Evolutionary conservation across 2,113 vertebrate genomes (phyloP).

Genomic region (Forbesichthys papilliferus): DNA sequence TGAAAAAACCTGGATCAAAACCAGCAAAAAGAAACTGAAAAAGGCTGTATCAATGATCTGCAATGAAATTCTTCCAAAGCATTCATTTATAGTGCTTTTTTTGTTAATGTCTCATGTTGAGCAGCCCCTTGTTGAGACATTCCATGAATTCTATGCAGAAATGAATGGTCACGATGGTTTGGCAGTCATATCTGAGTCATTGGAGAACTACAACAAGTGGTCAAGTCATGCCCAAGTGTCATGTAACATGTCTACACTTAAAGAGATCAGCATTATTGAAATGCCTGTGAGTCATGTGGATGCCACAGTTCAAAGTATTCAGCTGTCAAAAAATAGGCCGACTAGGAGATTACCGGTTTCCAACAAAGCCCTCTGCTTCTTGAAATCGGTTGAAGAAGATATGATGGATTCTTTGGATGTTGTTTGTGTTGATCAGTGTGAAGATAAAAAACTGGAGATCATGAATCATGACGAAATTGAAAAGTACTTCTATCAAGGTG

Average conservation of each 20-base stretch:
- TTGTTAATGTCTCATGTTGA: conserved; percentile 68
- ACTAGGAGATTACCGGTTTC: conserved; percentile 60
- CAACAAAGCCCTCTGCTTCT: conserved; percentile 41
- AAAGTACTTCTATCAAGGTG: conserved; percentile 73
- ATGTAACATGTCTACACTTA: conserved; percentile 46
- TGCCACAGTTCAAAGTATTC: conserved; percentile 66
- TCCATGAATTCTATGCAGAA: conserved; percentile 76
- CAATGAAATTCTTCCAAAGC: conserved; percentile 52
- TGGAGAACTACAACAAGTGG: conserved; percentile 68
- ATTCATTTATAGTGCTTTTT: conserved; percentile 72
- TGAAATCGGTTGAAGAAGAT: conserved; percentile 62
- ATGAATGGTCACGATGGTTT: conserved; percentile 72
- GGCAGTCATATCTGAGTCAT: conserved; percentile 67
- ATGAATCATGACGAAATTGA: conserved; percentile 69
- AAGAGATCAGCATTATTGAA: conserved; percentile 66
- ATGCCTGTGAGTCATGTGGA: conserved; percentile 75
- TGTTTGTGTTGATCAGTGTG: conserved; percentile 69
- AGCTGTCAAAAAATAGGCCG: conserved; percentile 43
- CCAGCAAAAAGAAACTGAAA: conserved; percentile 64
- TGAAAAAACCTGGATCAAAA: conserved; percentile 71
- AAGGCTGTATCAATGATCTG: conserved; percentile 73
- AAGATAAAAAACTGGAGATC: conserved; percentile 59
- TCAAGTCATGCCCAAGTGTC: conserved; percentile 65
- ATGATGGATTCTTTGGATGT: conserved; percentile 73
- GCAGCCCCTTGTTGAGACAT: conserved; percentile 66